phyloP scores from a whole-genome alignment of 2,113 vertebrate genomes.

The Heteronetta atricapilla region DNA sequence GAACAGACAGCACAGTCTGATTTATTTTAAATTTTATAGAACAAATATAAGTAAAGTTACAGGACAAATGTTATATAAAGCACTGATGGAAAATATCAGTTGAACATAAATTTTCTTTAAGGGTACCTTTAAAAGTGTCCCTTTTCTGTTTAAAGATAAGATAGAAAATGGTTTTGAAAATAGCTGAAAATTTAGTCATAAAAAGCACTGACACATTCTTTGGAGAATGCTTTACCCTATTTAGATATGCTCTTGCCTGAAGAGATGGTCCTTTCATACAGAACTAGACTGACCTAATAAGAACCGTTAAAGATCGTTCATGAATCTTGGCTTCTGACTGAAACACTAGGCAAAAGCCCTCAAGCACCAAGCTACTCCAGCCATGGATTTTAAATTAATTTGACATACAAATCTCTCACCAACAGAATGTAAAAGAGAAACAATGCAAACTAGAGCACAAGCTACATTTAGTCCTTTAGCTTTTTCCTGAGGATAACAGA shows the following conservation, averaged over 20 bases:
- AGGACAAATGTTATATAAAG: neutral
- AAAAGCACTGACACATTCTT: neutral
- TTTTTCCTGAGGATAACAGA: neutral
- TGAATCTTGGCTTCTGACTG: neutral
- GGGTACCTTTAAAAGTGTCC: neutral
- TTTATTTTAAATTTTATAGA: neutral
- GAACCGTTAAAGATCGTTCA: neutral
- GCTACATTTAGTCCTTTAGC: neutral
- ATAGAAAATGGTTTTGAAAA: neutral
- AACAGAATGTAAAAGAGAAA: neutral
- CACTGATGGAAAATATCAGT: neutral
- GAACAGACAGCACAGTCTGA: neutral
- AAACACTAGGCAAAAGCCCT: neutral
- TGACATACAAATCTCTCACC: neutral
- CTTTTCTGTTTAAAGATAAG: neutral
- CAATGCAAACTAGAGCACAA: neutral
- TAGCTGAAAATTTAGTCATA: neutral
- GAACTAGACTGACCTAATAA: neutral
- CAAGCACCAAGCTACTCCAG: neutral
- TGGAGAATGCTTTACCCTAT: neutral
- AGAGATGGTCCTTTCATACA: neutral
- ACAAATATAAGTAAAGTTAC: neutral
- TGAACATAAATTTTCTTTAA: neutral
- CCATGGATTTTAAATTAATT: constrained; percentile 15
- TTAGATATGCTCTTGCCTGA: neutral